Evolutionary conservation across 2,797 vertebrate species (phyloP).

Genomic region (Morelia viridis): DNA sequence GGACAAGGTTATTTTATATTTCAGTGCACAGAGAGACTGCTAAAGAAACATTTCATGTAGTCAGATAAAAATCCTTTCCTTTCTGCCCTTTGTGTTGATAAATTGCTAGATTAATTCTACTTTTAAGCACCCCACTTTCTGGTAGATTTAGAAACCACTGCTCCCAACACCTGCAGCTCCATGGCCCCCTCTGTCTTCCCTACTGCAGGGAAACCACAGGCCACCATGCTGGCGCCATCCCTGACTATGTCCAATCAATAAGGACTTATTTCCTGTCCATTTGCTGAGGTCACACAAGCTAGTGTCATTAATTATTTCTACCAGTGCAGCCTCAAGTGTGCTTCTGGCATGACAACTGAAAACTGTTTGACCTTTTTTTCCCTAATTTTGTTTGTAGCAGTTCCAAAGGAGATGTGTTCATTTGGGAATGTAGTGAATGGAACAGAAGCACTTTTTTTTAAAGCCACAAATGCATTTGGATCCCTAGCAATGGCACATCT

Average conservation of each 20-base stretch:
- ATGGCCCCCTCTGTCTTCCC: conserved; percentile 68
- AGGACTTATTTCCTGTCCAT: conserved; percentile 99
- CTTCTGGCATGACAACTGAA: conserved; percentile 83
- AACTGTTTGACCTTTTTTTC: conserved; percentile 84
- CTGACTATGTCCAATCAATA: conserved; percentile 91
- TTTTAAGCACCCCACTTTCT: conserved; percentile 30
- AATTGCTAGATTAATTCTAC: conserved; percentile 22
- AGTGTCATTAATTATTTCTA: conserved; percentile 99
- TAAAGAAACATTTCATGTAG: conserved; percentile 39
- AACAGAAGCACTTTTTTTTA: conserved; percentile 25
- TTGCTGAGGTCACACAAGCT: conserved; percentile 93
- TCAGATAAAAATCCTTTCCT: conserved; percentile 40
- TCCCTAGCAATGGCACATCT: conserved; percentile 18
- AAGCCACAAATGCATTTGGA: conserved; percentile 42
- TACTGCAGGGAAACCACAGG: conserved; percentile 92
- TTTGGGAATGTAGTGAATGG: conserved; percentile 43
- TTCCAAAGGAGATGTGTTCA: conserved; percentile 41
- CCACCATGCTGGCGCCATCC: conserved; percentile 94
- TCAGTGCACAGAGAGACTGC: conserved; percentile 51
- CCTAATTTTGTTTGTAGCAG: conserved; percentile 65
- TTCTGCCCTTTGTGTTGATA: conserved; percentile 43
- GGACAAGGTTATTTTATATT: conserved; percentile 51
- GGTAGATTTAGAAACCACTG: conserved; percentile 46
- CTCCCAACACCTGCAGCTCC: conserved; percentile 76
- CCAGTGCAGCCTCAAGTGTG: conserved; percentile 87